Conservation (phyloP, 2,113 vertebrate genomes). For the Desmodus rotundus region DNA sequence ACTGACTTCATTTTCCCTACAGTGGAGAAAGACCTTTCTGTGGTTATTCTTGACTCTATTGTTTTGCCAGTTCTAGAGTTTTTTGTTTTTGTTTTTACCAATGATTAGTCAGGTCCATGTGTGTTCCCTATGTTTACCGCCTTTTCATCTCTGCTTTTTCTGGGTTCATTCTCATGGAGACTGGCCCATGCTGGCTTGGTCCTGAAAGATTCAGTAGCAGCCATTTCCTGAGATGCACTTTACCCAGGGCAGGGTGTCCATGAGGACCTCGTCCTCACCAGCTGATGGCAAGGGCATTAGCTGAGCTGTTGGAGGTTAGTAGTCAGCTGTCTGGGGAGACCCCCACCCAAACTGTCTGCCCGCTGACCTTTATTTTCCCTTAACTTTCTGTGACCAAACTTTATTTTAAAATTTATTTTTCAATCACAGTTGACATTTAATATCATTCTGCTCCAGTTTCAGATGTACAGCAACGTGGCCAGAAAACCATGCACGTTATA, state of each 20-base stretch:
- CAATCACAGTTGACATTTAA: neutral
- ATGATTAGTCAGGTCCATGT: accelerated
- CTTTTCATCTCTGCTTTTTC: neutral
- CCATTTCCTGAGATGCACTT: neutral
- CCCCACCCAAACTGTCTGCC: neutral
- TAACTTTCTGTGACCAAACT: neutral
- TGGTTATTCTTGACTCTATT: neutral
- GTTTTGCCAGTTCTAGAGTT: neutral
- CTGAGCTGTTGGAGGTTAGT: neutral
- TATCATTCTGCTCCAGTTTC: neutral
- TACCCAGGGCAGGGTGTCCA: neutral
- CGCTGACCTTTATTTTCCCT: neutral
- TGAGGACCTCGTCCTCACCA: neutral
- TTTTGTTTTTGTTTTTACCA: neutral
- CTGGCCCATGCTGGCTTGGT: neutral
- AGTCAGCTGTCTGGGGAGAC: neutral
- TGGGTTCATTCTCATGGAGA: neutral
- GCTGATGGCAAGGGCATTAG: neutral
- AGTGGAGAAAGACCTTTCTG: neutral
- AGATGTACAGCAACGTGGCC: neutral
- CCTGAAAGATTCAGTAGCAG: neutral
- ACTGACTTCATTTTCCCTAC: too few species aligned
- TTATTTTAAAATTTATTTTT: neutral
- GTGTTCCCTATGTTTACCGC: neutral
- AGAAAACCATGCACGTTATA: neutral